Percentiles rank a stretch among this genome's conserved stretches.
phyloP scores from a whole-genome alignment of 2,888 invertebrate species.

The Pomacea canaliculata region DNA sequence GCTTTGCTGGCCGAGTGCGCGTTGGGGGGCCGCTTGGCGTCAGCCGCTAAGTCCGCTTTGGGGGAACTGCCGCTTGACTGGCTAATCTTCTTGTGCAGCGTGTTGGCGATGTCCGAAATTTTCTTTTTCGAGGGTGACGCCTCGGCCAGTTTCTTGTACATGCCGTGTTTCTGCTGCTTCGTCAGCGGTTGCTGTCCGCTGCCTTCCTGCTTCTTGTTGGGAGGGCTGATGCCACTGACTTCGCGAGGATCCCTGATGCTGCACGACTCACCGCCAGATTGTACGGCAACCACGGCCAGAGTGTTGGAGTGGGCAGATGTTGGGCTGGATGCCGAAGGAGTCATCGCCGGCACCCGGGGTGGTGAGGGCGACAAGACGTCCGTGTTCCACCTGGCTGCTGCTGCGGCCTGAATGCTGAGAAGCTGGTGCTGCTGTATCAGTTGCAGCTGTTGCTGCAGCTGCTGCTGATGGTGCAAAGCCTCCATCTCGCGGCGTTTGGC shows the following conservation, averaged over 20 bases:
- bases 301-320: neutral
- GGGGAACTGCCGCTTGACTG: neutral
- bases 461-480: neutral
- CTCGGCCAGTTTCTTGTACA: slow-evolving; percentile 7
- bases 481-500: slow-evolving; percentile 13
- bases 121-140: slow-evolving; percentile 26
- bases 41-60: neutral
- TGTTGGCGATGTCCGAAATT: slow-evolving; percentile 36
- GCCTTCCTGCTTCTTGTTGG: slow-evolving; percentile 1
- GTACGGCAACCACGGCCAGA: neutral
- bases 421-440: slow-evolving; percentile 12
- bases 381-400: neutral
- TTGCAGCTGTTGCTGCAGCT: slow-evolving; percentile 18
- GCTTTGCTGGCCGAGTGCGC: slow-evolving; percentile 5
- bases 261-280: neutral
- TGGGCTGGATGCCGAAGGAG: neutral
- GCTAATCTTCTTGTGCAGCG: slow-evolving; percentile 29
- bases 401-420: neutral
- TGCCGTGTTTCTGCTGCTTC: neutral
- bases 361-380: neutral
- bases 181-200: neutral
- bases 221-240: neutral
- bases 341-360: neutral
- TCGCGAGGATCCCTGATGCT: neutral
- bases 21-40: slow-evolving; percentile 9